A percentile compares a stretch with the other conserved stretches of the same genome.
Conservation (phyloP, 1,140 invertebrate species). For the Drosophila azteca region DNA sequence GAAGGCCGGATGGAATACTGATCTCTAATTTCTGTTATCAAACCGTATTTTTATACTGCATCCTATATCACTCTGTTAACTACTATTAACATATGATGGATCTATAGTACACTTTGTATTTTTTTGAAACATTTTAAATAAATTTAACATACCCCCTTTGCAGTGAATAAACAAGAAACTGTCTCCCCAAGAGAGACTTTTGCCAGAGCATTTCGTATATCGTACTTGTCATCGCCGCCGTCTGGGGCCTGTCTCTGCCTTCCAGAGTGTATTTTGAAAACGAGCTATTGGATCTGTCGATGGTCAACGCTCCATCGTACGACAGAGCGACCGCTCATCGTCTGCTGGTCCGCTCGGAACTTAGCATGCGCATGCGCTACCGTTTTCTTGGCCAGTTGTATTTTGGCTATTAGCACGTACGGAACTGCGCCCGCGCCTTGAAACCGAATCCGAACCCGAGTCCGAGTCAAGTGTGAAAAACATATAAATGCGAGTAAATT, state of each 20-base stretch:
- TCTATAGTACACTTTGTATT: no score
- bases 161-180: background rate
- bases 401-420: constrained; percentile 83
- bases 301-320: constrained; percentile 19
- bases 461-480: constrained; percentile 54
- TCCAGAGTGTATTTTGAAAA: no score
- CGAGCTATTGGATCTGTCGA: constrained; percentile 12
- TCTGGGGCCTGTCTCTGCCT: constrained; percentile 18
- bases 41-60: no score
- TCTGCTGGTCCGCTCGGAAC: constrained; percentile 27
- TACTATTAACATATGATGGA: no score
- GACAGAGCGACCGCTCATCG: constrained; percentile 11
- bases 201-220: no score
- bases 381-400: constrained; percentile 80
- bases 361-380: constrained; percentile 78
- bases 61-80: no score
- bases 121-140: no score
- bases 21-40: no score
- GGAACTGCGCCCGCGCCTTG: constrained; percentile 67
- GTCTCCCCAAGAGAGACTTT: constrained; percentile 1
- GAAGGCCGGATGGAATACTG: no score
- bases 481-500: constrained; percentile 36
- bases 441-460: constrained; percentile 55
- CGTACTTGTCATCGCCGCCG: constrained; percentile 13
- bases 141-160: no score